Evolutionary conservation across 2,113 vertebrate genomes (phyloP), one percentile per base, ranked within the genome.

Genomic region (Carassius auratus): DNA sequence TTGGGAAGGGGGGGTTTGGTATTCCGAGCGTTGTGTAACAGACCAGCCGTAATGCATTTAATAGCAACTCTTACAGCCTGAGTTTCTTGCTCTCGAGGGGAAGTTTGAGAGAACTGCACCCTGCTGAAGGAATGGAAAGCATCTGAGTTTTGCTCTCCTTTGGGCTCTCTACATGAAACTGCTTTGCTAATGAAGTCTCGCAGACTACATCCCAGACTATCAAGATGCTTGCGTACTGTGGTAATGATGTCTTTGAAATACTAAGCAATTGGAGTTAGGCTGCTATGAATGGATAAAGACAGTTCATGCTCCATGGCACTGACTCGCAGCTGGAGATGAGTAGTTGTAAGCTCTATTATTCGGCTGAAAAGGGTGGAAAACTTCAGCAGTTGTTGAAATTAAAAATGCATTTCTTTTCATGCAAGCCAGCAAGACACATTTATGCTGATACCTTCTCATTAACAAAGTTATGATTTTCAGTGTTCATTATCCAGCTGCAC

Each of bases 31-130:
- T 66, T 48, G 69, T 81, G 26, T 81, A 81, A 75, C 84, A 88
- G 78, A n/a, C 62, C 14, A 81, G 75, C 79, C 64, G 21, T 85
- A 84, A 88, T 83, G 84, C 52, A 33, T 85, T 85, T 82, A 87
- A 82, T 85, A 82, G 79, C 78, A 4, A 14, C 59, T 77, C 59
- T 85, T 81, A 69, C 71, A 64, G 50, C 45, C 55, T 30, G 74
- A 85, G 79, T 50, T 76, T 26, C 52, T 50, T 61, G 73, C 71
- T 69, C 78, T 82, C 66, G 15, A 61, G 74, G 80, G 74, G 55
- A 83, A 36, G 55, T 59, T 78, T 61, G 38, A 33, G 84, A 81
- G 77, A 48, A 48, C 66, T 23, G 76, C 76, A 68, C 52, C 76
- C 76, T 55, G 76, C 50, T 48, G 84, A 26, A 61, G 13, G 26